Evolutionary conservation across 2,113 vertebrate species (phyloP), one percentile per base, ranked within the genome.

Genomic region (Echinops telfairi): DNA sequence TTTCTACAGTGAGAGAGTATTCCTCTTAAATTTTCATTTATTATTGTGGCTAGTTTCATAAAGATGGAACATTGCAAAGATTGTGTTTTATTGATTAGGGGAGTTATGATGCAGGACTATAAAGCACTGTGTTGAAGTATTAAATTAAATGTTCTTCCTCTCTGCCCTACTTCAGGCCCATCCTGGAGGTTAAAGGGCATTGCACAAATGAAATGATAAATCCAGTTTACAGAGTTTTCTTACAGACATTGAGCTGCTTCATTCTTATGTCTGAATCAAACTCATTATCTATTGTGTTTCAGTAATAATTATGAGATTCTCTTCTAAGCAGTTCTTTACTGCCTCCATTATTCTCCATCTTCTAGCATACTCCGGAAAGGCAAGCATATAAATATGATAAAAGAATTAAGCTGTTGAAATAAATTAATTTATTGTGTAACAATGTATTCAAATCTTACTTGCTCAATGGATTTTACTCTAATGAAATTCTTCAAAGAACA

Each of bases 351-450:
- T 96, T 96, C 86, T 96, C 79, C 85, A 62, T 97, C 96, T 97
- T 97, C 97, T 98, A 97, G 97, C 97, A 97, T 29, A 68, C 93
- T 94, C 97, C 97, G 93, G 95, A 98, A 98, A 98, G 97, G 95
- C 89, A 92, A 96, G 97, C 96, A 98, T 97, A 97, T 98, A 98
- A 98, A 98, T 98, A 98, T 97, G 97, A 98, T 98, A 98, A 98
- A 98, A 97, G 98, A 98, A 98, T 98, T 98, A 98, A 98, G 97
- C 98, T 97, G 97, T 98, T 98, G 96, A 98, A 98, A 98, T 98
- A 98, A 98, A 98, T 98, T 98, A 98, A 98, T 98, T 98, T 98
- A 96, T 97, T 98, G 94, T 98, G 85, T 82, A 98, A 97, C 96
- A 97, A 95, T 97, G 94, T 98, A 97, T 98, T 98, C 97, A 98